Percentiles rank a stretch among this genome's conserved stretches.
Conservation (phyloP, 1,140 invertebrate species). For the Cydia splendana region DNA sequence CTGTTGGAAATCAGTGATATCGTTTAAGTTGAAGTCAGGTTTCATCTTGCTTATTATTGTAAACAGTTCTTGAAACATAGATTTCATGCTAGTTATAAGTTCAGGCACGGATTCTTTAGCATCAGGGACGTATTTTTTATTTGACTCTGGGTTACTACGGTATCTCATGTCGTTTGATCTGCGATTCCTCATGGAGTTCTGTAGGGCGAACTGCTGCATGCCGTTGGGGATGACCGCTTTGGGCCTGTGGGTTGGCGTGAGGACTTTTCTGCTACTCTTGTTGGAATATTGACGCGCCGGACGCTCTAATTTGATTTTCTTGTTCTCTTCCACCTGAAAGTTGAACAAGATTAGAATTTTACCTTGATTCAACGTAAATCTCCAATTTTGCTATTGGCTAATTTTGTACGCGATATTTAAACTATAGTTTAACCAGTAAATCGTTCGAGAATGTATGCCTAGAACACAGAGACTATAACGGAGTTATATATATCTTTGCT, state of each 20-base stretch:
- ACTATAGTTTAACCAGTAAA: no score
- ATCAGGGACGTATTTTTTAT: not conserved
- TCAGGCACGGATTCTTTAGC: slow-evolving; percentile 32
- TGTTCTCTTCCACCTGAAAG: slow-evolving; percentile 39
- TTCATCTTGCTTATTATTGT: slow-evolving; percentile 49
- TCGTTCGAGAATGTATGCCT: no score
- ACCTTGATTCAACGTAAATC: no score
- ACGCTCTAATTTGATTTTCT: slow-evolving; percentile 41
- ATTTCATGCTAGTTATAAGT: slow-evolving; percentile 41
- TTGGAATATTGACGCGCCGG: slow-evolving; percentile 45
- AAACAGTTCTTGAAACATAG: slow-evolving; percentile 49
- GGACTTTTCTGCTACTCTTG: slow-evolving; percentile 46
- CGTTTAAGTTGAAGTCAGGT: slow-evolving; percentile 7
- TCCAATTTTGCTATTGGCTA: no score
- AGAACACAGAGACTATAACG: no score
- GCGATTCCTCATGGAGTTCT: not conserved
- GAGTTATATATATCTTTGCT: no score
- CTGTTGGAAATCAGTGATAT: not conserved
- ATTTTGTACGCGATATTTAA: no score
- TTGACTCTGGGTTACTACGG: not conserved
- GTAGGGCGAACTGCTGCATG: slow-evolving; percentile 40
- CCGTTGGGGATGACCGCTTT: slow-evolving; percentile 50
- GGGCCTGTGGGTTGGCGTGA: slow-evolving; percentile 47
- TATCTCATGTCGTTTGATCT: not conserved
- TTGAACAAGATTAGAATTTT: not conserved